Conservation (phyloP, 2,113 vertebrate species). For the Ammospiza caudacuta region DNA sequence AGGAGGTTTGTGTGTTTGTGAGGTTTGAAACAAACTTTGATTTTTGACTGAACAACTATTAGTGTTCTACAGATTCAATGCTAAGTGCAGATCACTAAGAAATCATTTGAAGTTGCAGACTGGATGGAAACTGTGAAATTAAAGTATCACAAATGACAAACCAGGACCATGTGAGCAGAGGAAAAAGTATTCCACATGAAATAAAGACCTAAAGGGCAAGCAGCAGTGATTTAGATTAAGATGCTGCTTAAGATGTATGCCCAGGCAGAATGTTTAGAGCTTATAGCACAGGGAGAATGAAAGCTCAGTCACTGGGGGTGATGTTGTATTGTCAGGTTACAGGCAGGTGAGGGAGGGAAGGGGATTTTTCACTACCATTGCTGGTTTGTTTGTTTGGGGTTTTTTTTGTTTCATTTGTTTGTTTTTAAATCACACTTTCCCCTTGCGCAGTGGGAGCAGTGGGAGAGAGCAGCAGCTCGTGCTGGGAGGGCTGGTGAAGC, state of each 20-base stretch:
- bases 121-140: not conserved
- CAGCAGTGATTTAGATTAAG: not conserved
- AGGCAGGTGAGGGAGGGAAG: not conserved
- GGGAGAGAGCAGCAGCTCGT: not conserved
- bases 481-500: not conserved
- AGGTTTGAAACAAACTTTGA: not conserved
- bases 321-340: not conserved
- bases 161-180: not conserved
- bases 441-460: not conserved
- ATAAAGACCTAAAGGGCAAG: not conserved
- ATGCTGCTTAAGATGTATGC: not conserved
- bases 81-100: not conserved
- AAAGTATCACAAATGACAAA: not conserved
- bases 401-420: not conserved
- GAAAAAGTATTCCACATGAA: not conserved
- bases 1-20: not conserved
- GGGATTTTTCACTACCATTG: not conserved
- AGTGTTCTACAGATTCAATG: not conserved
- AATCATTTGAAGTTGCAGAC: not conserved
- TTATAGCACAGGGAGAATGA: not conserved
- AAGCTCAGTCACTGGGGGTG: not conserved
- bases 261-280: not conserved
- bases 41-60: not conserved
- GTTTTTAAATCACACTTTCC: not conserved
- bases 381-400: rapidly evolving